Evolutionary conservation across 2,888 invertebrate species (phyloP), one percentile per base, ranked within the genome.

Genomic region (Aphodius granarius): DNA sequence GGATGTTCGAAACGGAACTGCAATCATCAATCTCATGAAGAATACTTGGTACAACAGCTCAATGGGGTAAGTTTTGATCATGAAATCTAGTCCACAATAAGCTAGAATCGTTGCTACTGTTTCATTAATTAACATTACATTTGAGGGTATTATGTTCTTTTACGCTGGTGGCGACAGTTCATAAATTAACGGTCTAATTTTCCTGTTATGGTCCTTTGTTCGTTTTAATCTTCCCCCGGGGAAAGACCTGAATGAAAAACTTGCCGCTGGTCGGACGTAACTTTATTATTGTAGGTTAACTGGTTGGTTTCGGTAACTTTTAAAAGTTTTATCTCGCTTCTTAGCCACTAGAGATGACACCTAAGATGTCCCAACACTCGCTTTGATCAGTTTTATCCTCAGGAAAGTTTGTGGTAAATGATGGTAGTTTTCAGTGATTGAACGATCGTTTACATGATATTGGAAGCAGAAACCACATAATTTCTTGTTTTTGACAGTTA

Each of bases 21-120:
- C 93, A 66, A 92, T 98, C 81, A 92, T 96, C 72, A 89, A 91
- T 72, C 89, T 91, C 78, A 93, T 97, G 85, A 91, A 94, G 82
- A 94, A 94, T 81, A 91, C 91, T 64, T 92, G 93, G 79, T 96
- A 96, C 86, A 91, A 90, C 80, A 95, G 95, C 85, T 94, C 95
- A 73, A 94, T 95, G 94, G 96, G 96, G 94, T 95, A 88, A 89
- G 80, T 78, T 65, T 63, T 5, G 17, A 16, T 43, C n/a, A n/a
- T n/a, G n/a, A n/a, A n/a, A n/a, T n/a, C n/a, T n/a, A n/a, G n/a
- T n/a, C n/a, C n/a, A n/a, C n/a, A n/a, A n/a, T 43, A 43, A 13
- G 13, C 1, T 43, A 43, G 9, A 43, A 43, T 43, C 43, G 43
- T 43, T 43, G 43, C 43, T 3, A 13, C 43, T 13, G 43, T 43